A percentile compares a stretch with the other conserved stretches of the same genome.
Conservation (phyloP, 2,113 vertebrate genomes). For the Hyperopisus bebe region DNA sequence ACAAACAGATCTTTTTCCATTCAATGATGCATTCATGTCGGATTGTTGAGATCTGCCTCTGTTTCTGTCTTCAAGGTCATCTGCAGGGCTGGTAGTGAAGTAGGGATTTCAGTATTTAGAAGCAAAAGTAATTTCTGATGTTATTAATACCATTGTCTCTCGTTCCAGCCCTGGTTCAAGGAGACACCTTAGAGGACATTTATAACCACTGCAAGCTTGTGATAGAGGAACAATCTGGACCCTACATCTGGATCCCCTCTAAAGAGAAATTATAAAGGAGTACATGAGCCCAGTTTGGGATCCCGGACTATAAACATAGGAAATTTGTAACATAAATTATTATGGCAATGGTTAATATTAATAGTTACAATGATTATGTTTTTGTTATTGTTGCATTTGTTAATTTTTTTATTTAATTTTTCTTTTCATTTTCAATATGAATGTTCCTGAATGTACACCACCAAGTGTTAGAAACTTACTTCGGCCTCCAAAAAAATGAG, state of each 20-base stretch:
- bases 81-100: not conserved
- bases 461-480: constrained; percentile 50
- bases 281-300: constrained; percentile 50
- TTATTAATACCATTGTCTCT: not conserved
- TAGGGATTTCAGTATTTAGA: not conserved
- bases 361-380: constrained; percentile 67
- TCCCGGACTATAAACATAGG: constrained; percentile 62
- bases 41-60: not conserved
- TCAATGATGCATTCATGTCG: not conserved
- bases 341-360: constrained; percentile 76
- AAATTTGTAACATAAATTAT: constrained; percentile 81
- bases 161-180: constrained; percentile 87
- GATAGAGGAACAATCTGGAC: constrained; percentile 97
- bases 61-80: not conserved
- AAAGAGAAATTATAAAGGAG: constrained; percentile 94
- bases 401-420: constrained; percentile 45
- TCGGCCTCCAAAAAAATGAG: constrained; percentile 39
- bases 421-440: constrained; percentile 56
- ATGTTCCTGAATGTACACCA: constrained; percentile 67
- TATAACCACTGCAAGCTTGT: constrained; percentile 97
- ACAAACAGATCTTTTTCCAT: not conserved
- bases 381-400: constrained; percentile 32
- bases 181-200: constrained; percentile 95
- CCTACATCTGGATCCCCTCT: constrained; percentile 98
- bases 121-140: not conserved